Evolutionary conservation across 2,113 vertebrate species (phyloP), one percentile per base, ranked within the genome.

Genomic region (Theristicus caerulescens): DNA sequence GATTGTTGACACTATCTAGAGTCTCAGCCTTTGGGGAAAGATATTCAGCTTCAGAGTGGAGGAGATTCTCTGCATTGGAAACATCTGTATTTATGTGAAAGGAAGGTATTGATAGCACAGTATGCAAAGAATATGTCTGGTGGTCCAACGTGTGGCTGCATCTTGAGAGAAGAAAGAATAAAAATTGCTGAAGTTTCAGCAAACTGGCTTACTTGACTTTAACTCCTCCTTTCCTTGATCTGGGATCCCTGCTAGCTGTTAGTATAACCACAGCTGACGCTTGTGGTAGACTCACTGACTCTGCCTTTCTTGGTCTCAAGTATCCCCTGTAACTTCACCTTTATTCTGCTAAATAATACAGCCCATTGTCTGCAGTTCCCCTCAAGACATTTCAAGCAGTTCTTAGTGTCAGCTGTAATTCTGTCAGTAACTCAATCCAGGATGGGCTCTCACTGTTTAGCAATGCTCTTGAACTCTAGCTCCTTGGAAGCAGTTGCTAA

Each of bases 351-450:
- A 87, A 95, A 98, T 98, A 99, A 99, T 98, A 96, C 98, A 51
- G 95, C 93, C 98, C 98, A 98, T 99, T 99, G 98, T 99, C 97
- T 98, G 94, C 97, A 87, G 80, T 94, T 98, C 58, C 95, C 96
- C 88, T 94, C 77, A 91, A 97, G 97, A 97, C 98, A 98, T 98
- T 98, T 98, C 98, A 98, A 98, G 97, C 98, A 97, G 98, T 98
- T 99, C 98, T 99, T 98, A 98, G 98, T 98, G 98, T 99, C 98
- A 98, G 97, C 98, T 98, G 98, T 98, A 99, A 98, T 99, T 99
- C 98, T 98, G 98, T 96, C 98, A 97, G 99, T 98, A 99, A 99
- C 98, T 98, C 94, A 97, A 99, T 97, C 98, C 90, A 90, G 90
- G 98, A 98, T 98, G 98, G 97, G 98, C 97, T 98, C 96, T 97